Evolutionary conservation across 2,888 invertebrate species (phyloP).

Genomic region (Papilio protenor): DNA sequence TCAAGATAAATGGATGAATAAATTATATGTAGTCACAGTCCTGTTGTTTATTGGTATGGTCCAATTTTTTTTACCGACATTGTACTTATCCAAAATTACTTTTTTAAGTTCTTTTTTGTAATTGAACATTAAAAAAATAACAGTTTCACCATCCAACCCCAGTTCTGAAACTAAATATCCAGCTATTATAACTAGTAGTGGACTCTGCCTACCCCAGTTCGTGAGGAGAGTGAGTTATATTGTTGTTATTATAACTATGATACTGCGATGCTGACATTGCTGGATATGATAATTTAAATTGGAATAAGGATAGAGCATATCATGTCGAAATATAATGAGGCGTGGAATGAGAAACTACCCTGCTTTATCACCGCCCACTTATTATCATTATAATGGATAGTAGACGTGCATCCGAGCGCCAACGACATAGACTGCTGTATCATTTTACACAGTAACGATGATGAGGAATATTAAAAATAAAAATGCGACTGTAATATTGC

Average conservation of each 20-base stretch:
- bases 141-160: neutral
- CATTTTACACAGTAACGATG: slow-evolving; percentile 4
- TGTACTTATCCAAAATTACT: neutral
- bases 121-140: neutral
- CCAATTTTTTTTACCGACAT: neutral
- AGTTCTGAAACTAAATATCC: neutral
- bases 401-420: slow-evolving; percentile 54
- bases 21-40: slow-evolving; percentile 27
- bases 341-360: slow-evolving; percentile 72
- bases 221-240: too few species aligned
- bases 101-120: neutral
- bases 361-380: slow-evolving; percentile 70
- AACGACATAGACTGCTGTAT: slow-evolving; percentile 52
- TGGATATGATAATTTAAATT: slow-evolving; percentile 59
- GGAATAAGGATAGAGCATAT: slow-evolving; percentile 56
- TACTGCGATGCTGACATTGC: neutral
- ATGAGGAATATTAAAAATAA: slow-evolving; percentile 20
- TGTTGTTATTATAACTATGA: neutral
- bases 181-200: too few species aligned
- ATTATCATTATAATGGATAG: slow-evolving; percentile 58
- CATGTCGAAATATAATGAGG: slow-evolving; percentile 63
- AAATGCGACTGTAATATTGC: too few species aligned
- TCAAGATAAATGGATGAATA: slow-evolving; percentile 27
- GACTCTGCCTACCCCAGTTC: too few species aligned
- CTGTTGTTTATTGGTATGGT: too few species aligned